A percentile compares a stretch with the other conserved stretches of the same genome.
Conservation (phyloP, 1,140 invertebrate genomes). For the Neodiprion lecontei region DNA sequence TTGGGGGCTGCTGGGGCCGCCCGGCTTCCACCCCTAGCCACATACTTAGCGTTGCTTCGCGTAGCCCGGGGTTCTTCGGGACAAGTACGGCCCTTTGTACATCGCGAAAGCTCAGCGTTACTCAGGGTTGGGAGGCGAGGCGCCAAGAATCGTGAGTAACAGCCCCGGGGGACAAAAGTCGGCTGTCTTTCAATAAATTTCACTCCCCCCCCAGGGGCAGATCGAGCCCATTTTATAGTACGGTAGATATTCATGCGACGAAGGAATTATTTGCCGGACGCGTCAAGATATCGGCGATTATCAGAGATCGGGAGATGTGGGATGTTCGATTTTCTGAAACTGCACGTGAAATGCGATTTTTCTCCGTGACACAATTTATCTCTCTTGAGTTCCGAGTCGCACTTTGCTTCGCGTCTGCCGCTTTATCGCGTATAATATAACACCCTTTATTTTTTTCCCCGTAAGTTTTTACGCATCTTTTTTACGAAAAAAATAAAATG, state of each 20-base stretch:
- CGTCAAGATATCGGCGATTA: too few species aligned
- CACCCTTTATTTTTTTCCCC: not conserved
- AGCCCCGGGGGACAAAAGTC: conserved; percentile 40
- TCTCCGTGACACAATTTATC: too few species aligned
- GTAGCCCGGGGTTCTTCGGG: not conserved
- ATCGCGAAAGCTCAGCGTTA: not conserved
- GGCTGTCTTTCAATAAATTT: conserved; percentile 53
- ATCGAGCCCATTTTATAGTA: not conserved
- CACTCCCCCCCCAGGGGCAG: conserved; percentile 41
- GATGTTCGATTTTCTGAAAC: too few species aligned
- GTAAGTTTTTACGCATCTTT: not conserved
- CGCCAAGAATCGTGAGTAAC: conserved; percentile 21
- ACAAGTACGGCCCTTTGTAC: not conserved
- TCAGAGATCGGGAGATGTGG: too few species aligned
- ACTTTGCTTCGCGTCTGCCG: too few species aligned
- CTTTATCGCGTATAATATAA: too few species aligned
- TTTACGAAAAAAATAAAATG: not conserved
- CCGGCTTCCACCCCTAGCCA: conserved; percentile 28
- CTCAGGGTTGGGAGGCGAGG: not conserved
- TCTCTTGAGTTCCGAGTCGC: too few species aligned
- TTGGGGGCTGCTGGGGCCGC: not conserved
- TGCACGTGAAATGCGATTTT: too few species aligned
- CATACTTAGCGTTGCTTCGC: not conserved
- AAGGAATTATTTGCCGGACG: not conserved
- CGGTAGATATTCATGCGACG: not conserved